phyloP scores from a whole-genome alignment of 2,797 vertebrate species.

The Oceanodroma leucorhoa region DNA sequence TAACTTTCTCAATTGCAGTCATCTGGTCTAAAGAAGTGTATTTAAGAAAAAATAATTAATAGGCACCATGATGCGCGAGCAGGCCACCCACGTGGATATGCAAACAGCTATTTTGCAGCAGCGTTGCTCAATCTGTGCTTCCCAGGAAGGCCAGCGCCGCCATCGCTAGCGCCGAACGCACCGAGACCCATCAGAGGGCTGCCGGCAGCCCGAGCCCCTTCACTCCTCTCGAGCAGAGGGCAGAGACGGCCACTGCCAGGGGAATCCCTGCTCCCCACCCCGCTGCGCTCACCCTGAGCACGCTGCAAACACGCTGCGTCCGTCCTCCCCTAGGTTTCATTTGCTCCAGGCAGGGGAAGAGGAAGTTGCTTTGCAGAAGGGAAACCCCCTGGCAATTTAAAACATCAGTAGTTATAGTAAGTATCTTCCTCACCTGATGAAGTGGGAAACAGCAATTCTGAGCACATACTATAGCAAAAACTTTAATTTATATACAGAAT shows the following conservation, averaged over 20 bases:
- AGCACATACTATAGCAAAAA: not conserved
- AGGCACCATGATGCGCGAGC: not conserved
- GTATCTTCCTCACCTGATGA: not conserved
- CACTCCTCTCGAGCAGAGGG: accelerated
- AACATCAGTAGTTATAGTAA: not conserved
- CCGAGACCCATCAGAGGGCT: not conserved
- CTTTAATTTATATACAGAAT: not conserved
- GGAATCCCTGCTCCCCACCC: not conserved
- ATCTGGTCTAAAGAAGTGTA: not conserved
- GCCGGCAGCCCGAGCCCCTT: not conserved
- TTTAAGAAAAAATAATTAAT: not conserved
- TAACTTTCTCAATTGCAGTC: not conserved
- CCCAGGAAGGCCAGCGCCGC: not conserved
- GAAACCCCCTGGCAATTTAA: not conserved
- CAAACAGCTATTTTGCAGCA: not conserved
- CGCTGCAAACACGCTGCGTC: not conserved
- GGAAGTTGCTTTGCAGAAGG: not conserved
- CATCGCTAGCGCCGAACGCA: not conserved
- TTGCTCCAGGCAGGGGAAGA: not conserved
- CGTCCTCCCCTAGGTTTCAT: not conserved
- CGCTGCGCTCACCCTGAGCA: accelerated
- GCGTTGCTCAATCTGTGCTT: not conserved
- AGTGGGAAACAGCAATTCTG: not conserved
- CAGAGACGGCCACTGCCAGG: not conserved
- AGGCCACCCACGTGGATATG: not conserved